Evolutionary conservation across 2,888 invertebrate genomes (phyloP), one percentile per base, ranked within the genome.

Genomic region (Tenthredo mesomela): DNA sequence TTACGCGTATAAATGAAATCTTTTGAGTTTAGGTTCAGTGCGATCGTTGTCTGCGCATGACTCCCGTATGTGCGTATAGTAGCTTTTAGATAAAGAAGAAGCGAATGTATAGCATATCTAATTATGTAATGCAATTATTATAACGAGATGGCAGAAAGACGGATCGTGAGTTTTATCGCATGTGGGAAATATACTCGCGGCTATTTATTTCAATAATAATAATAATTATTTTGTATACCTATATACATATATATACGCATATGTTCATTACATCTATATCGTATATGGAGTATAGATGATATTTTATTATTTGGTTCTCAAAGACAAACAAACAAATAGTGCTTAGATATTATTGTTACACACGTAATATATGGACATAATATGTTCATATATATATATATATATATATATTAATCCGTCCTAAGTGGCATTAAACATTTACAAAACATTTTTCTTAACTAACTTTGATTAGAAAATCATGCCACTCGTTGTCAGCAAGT

Each of bases 401-500:
- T 50, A 33, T 33, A 33, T 67, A 18, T 33, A 33, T 67, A 67
- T n/a, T 54, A 54, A 54, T 54, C 54, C 54, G 6, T n/a, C 54
- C n/a, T 67, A 67, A 67, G 61, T 61, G 67, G 67, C 33, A 67
- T 33, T 67, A 33, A 67, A 67, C 54, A 67, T 67, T 67, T 67
- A 67, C 33, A 67, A 67, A 67, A 67, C 67, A 67, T 67, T 67
- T 67, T 67, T 67, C 67, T 67, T 67, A 67, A 67, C 67, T 67
- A 33, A 67, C 29, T 67, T 67, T 67, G 67, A 67, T 67, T 67
- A 67, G 67, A 67, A 67, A 67, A 67, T 67, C 67, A 67, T 67
- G 67, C 67, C 67, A 67, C 67, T 67, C 67, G 67, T 67, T 67
- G 67, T 67, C 67, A 67, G 67, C 67, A 67, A 54, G 54, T 58